These are phyloP conservation scores for Emydocephalus ijimae DNA, from an alignment of 2,113 vertebrate genomes.

Conservation along the genomic window DNA sequence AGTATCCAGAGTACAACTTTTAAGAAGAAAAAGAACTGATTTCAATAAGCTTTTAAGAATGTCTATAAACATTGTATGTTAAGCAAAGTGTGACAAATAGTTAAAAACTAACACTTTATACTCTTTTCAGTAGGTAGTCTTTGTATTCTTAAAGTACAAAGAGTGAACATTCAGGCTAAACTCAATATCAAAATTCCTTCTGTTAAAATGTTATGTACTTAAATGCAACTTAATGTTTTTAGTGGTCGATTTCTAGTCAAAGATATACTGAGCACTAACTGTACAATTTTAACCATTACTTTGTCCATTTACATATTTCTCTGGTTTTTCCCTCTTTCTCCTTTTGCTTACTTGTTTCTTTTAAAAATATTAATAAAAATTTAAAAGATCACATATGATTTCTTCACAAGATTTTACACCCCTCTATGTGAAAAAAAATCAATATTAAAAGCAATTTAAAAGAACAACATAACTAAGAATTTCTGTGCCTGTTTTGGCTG, in stretches of 20 bases:
- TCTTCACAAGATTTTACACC: not conserved
- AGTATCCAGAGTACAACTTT: not conserved
- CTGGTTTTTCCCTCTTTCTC: not conserved
- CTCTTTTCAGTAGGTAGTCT: not conserved
- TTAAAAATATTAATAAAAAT: not conserved
- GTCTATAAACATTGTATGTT: not conserved
- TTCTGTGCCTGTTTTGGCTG: no score
- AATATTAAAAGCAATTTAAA: not conserved
- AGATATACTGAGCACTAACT: not conserved
- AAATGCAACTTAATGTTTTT: not conserved
- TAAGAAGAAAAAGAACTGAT: not conserved
- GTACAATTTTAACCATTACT: not conserved
- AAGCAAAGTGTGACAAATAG: not conserved
- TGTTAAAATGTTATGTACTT: not conserved
- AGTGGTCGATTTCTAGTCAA: not conserved
- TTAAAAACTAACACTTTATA: not conserved
- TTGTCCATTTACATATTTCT: not conserved
- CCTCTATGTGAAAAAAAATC: not conserved
- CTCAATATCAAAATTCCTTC: not conserved
- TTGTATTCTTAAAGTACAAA: not conserved
- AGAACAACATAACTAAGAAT: not conserved
- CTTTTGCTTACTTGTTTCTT: not conserved
- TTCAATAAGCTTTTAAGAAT: not conserved
- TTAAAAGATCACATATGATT: not conserved
- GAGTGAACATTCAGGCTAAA: not conserved